Evolutionary conservation across 92 coral and sea anemone species (phyloP).

Genomic region (Pocillopora grandis): DNA sequence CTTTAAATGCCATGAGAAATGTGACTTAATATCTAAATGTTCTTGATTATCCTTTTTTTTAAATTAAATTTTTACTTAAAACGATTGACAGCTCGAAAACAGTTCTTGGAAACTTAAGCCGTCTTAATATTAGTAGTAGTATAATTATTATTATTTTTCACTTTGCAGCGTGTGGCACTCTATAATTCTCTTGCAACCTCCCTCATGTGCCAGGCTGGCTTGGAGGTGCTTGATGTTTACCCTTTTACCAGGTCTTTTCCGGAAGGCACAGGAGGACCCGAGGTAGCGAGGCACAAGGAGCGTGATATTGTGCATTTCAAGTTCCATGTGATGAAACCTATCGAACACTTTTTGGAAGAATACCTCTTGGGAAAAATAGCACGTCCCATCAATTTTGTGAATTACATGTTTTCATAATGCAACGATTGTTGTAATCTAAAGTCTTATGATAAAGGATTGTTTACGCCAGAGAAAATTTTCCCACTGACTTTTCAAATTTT

Average conservation of each 20-base stretch:
- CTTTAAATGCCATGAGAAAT: too few species aligned
- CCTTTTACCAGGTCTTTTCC: constrained; percentile 93
- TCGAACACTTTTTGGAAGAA: constrained; percentile 64
- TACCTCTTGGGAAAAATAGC: constrained; percentile 66
- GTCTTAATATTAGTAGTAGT: too few species aligned
- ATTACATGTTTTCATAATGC: constrained; percentile 68
- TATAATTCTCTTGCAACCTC: constrained; percentile 83
- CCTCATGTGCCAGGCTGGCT: constrained; percentile 84
- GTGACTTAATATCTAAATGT: too few species aligned
- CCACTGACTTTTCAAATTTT: too few species aligned
- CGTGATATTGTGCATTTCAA: constrained; percentile 94
- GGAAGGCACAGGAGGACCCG: constrained; percentile 94
- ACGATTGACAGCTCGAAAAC: too few species aligned
- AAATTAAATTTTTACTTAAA: too few species aligned
- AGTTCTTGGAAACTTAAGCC: too few species aligned
- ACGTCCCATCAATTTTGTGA: constrained; percentile 52
- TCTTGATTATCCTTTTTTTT: too few species aligned
- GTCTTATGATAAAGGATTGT: too few species aligned
- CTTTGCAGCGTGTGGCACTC: constrained; percentile 74
- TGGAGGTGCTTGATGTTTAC: constrained; percentile 87
- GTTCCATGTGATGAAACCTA: constrained; percentile 70
- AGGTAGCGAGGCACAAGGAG: constrained; percentile 83
- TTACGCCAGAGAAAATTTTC: too few species aligned
- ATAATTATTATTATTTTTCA: background rate
- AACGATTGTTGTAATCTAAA: background rate